Base-by-base conservation (phyloP, 2,888 invertebrate genomes). In the Crepidodera aurea region DNA sequence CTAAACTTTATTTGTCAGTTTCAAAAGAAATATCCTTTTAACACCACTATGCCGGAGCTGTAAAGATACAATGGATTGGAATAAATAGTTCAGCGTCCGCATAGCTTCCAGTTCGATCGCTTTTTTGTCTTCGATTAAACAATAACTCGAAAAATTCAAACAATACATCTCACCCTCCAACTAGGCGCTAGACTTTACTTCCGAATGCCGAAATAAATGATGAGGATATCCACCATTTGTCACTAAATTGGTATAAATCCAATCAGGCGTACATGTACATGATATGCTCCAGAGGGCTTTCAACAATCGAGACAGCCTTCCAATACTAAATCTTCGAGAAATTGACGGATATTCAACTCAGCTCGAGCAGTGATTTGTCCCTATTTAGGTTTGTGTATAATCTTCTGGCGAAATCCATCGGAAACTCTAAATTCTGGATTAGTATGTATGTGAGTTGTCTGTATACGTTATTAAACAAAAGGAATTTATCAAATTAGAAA, bases 261-360 rank as follows among this genome's bases (percentile, higher is more conserved):
- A 51, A 51, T 51, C 51, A 44, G n/a, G 34, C 51, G 51, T 39
- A 18, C 15, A 19, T 44, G 27, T 25, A 44, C 48, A 32, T 39
- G 54, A 32, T 48, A 32, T 40, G 48, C 48, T 40, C 15, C 32
- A 29, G 10, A 54, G 39, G 34, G 19, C 18, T 48, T 48, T 13
- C 29, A 48, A 60, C 60, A 60, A 54, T 60, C 27, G 48, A 44
- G 34, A 15, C 15, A 15, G 19, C 6, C 25, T 46, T 15, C 60
- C n/a, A 54, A 51, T 39, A 50, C 48, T 60, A 54, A 60, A 60
- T 60, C 46, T 54, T 54, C 27, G 39, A 46, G 39, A 48, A 32
- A 48, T 48, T 48, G 48, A 54, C 25, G 39, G 39, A 39, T 54
- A 13, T 32, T 60, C 22, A 22, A 34, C 19, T 12, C 18, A 12